These are phyloP conservation scores for Asobara japonica DNA, from an alignment of 1,140 invertebrate genomes.

Conservation along the genomic window DNA sequence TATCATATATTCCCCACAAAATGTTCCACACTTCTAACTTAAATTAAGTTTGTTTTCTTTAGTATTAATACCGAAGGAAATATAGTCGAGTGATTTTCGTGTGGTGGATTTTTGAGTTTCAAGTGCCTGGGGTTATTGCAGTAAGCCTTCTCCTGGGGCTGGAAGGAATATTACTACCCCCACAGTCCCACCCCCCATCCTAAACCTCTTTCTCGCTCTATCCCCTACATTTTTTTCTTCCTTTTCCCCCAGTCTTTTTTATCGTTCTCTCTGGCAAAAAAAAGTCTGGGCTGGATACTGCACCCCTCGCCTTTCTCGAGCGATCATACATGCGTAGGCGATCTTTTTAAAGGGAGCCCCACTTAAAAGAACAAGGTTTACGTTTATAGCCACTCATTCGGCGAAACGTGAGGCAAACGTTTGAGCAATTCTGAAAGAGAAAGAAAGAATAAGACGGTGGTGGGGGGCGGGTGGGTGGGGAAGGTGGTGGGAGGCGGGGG, in stretches of 20 bases:
- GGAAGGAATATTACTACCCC: constrained; percentile 63
- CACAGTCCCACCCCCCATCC: constrained; percentile 43
- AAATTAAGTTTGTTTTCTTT: too few relatives aligned
- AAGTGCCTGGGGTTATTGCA: constrained; percentile 65
- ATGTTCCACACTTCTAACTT: too few relatives aligned
- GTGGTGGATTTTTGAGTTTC: constrained; percentile 56
- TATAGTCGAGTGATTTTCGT: constrained; percentile 36
- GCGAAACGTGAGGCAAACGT: constrained; percentile 47
- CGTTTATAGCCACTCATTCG: constrained; percentile 65
- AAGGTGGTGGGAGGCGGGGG: constrained; percentile 10
- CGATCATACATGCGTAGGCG: constrained; percentile 59
- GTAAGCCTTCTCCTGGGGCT: constrained; percentile 66
- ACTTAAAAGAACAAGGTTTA: constrained; percentile 67
- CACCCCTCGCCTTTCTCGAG: constrained; percentile 30
- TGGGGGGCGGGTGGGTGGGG: constrained; percentile 31
- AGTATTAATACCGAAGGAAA: constrained; percentile 46
- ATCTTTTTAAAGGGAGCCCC: constrained; percentile 64
- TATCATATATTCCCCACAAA: too few relatives aligned
- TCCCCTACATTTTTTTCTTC: constrained; percentile 35
- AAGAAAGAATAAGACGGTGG: constrained; percentile 9
- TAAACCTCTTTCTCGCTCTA: constrained; percentile 27
- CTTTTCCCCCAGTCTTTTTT: constrained; percentile 26
- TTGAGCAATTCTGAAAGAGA: constrained; percentile 47
- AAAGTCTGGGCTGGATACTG: background rate
- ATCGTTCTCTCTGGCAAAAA: constrained; percentile 22